Conservation (phyloP, 1,140 invertebrate genomes). For the Nymphalis io region DNA sequence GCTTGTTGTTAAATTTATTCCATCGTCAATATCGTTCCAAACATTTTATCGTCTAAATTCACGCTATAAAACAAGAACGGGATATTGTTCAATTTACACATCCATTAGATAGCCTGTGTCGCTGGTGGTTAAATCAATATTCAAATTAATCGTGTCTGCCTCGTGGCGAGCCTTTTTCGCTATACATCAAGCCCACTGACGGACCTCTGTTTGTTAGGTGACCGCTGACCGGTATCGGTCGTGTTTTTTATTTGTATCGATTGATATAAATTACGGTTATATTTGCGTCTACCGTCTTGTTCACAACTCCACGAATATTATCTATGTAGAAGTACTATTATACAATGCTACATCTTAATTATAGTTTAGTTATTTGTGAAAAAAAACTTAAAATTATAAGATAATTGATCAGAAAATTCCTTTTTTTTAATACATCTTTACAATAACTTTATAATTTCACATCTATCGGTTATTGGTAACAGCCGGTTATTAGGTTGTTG, state of each 20-base stretch:
- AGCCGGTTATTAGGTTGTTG: neutral
- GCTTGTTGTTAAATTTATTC: too few species aligned
- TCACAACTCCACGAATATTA: too few species aligned
- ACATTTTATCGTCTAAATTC: neutral
- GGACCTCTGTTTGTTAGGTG: slow-evolving; percentile 11
- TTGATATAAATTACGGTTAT: too few species aligned
- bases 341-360: too few species aligned
- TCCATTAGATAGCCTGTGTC: neutral
- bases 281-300: too few species aligned
- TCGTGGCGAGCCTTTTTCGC: slow-evolving; percentile 12
- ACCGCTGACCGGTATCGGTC: neutral
- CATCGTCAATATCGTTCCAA: too few species aligned
- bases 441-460: neutral
- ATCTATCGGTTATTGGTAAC: neutral
- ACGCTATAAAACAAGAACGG: neutral
- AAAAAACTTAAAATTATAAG: too few species aligned
- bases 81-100: slow-evolving; percentile 1
- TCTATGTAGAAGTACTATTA: too few species aligned
- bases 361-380: too few species aligned
- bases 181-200: slow-evolving; percentile 12
- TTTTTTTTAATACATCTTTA: too few species aligned
- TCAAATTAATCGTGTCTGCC: slow-evolving; percentile 17
- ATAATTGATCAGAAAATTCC: too few species aligned
- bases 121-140: slow-evolving; percentile 4
- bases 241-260: neutral